Evolutionary conservation across 2,113 vertebrate genomes (phyloP), one percentile per base, ranked within the genome.

Genomic region (Brachyhypopomus occidentalis): DNA sequence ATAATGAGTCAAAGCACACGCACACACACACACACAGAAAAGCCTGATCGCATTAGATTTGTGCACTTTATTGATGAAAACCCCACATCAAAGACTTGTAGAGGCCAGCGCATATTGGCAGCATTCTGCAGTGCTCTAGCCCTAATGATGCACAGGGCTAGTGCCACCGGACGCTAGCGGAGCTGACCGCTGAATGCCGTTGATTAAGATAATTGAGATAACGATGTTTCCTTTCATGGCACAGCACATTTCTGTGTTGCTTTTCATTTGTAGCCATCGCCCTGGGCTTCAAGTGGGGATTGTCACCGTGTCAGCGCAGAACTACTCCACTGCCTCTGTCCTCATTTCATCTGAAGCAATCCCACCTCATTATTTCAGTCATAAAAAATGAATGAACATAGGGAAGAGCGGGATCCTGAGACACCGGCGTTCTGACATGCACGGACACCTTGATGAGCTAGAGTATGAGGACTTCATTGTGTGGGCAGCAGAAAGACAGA

Each of bases 131-230:
- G 59, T 72, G 14, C 63, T 27, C 52, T 66, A 38, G 8, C 72
- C 20, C 20, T 78, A 78, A 81, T 71, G 41, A 84, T 4, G 30
- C 82, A 23, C 36, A 58, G 25, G 27, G 20, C 55, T 58, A 14
- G 58, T 67, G 56, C 45, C n/a, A 55, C 9, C 74, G 71, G 27
- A 59, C 58, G 45, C 71, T 52, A 52, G 9, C 58, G 48, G 11
- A 36, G 73, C 74, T 72, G 70, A 78, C 52, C 4, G 20, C 36
- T 70, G 23, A 84, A 74, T 62, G 69, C 48, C 74, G 62, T 81
- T 84, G 70, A 77, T 77, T 81, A 75, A 56, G 22, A 78, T 78
- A 60, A 62, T 66, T 16, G 75, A 78, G 70, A 78, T 72, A 77
- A 73, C 67, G 25, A 36, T 12, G 27, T 67, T 84, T 78, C 56